phyloP scores from a whole-genome alignment of 2,113 vertebrate genomes.

The Psilopsiagon aurifrons region DNA sequence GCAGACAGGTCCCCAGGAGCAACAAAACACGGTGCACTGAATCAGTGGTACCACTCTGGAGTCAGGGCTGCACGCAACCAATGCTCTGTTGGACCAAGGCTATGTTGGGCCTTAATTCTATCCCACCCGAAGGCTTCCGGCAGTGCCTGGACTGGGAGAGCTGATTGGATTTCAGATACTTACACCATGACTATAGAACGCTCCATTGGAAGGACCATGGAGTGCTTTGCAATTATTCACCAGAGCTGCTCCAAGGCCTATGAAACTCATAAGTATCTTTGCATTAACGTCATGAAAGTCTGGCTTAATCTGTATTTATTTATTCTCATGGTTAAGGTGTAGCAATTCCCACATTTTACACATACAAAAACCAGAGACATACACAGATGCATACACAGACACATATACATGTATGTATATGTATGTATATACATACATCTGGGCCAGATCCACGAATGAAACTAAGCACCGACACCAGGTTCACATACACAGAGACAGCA shows the following conservation, averaged over 20 bases:
- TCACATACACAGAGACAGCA: not conserved
- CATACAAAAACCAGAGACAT: not conserved
- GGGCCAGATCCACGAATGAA: not conserved
- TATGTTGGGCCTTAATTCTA: not conserved
- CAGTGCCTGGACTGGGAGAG: not conserved
- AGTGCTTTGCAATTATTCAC: not conserved
- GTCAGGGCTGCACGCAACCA: not conserved
- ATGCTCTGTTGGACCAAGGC: fast-evolving
- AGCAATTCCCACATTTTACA: not conserved
- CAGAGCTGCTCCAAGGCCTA: not conserved
- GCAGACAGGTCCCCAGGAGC: not conserved
- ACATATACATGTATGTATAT: too few relatives aligned
- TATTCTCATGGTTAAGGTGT: not conserved
- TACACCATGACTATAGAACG: not conserved
- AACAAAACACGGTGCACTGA: fast-evolving
- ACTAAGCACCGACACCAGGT: not conserved
- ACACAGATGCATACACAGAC: too few relatives aligned
- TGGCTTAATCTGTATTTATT: not conserved
- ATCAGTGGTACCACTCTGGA: fast-evolving
- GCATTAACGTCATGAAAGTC: not conserved
- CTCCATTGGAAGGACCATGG: not conserved
- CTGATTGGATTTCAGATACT: not conserved
- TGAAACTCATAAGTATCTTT: not conserved
- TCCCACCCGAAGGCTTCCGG: not conserved
- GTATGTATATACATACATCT: too few relatives aligned